A percentile compares a stretch with the other conserved stretches of the same genome.
phyloP scores from a whole-genome alignment of 2,113 vertebrate genomes.

The Percopsis transmontana region DNA sequence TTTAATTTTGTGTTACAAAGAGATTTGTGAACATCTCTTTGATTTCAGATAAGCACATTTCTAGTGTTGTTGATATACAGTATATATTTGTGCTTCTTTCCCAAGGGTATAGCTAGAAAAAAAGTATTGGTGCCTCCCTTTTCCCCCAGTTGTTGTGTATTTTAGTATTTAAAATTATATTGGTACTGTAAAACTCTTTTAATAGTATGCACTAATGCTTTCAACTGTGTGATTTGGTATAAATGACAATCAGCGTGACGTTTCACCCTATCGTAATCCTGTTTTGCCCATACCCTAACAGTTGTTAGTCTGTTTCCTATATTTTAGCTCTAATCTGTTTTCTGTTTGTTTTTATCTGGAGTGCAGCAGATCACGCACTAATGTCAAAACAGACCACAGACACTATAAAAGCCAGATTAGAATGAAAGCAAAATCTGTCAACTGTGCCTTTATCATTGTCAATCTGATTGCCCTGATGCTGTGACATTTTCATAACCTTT shows the following conservation, averaged over 20 bases:
- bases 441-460: conserved; percentile 53
- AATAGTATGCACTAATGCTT: conserved; percentile 10
- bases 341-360: conserved; percentile 48
- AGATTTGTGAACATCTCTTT: conserved; percentile 70
- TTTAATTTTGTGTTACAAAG: no score
- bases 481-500: conserved; percentile 63
- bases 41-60: conserved; percentile 73
- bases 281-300: conserved; percentile 29
- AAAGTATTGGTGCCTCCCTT: conserved; percentile 20
- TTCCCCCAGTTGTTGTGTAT: conserved; percentile 17
- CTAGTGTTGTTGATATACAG: conserved; percentile 53
- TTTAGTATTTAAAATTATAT: conserved; percentile 38
- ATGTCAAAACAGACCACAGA: conserved; percentile 38
- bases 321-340: conserved; percentile 50
- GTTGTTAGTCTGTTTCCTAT: not conserved
- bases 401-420: conserved; percentile 69
- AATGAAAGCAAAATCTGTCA: conserved; percentile 68
- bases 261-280: conserved; percentile 27
- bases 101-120: conserved; percentile 58
- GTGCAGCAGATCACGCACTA: conserved; percentile 29
- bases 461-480: conserved; percentile 51
- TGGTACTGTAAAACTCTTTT: conserved; percentile 3
- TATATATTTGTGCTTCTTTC: conserved; percentile 56
- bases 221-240: not conserved
- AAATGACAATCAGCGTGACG: conserved; percentile 16